phyloP scores from a whole-genome alignment of 30 jellyfish, hydroid and myxozoan genomes.

The Mastigias papua region DNA sequence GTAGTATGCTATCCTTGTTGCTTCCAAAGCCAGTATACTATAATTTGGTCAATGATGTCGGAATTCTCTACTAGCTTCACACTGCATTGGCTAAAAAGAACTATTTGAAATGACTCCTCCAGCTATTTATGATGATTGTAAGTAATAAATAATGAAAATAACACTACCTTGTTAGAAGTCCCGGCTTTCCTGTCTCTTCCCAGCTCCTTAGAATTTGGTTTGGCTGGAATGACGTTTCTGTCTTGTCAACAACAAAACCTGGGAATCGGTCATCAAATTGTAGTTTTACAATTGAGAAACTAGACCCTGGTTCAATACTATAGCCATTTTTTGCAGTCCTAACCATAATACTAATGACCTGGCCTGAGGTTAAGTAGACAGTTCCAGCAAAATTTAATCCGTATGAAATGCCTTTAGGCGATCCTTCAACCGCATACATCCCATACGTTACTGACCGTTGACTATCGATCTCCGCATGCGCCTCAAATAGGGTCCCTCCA shows the following conservation, averaged over 20 bases:
- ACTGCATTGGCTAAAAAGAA: too few species aligned
- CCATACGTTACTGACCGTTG: constrained; percentile 54
- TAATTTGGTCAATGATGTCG: too few species aligned
- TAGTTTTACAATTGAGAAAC: constrained; percentile 76
- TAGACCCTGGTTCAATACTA: constrained; percentile 57
- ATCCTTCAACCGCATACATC: constrained; percentile 69
- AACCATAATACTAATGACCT: constrained; percentile 65
- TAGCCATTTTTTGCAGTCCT: constrained; percentile 51
- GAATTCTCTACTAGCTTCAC: too few species aligned
- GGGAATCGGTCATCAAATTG: constrained; percentile 93
- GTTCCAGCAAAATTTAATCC: constrained; percentile 88
- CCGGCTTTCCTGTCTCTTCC: constrained; percentile 79
- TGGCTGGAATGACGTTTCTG: constrained; percentile 37
- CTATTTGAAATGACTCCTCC: too few species aligned
- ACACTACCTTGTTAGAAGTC: constrained; percentile 77
- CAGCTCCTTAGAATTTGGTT: constrained; percentile 46
- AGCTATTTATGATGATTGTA: too few species aligned
- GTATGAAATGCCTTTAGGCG: constrained; percentile 43
- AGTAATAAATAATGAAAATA: background rate
- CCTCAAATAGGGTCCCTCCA: constrained; percentile 75
- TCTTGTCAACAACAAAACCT: constrained; percentile 76
- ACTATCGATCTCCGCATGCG: constrained; percentile 72
- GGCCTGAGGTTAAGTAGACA: constrained; percentile 79
- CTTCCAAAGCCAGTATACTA: too few species aligned
- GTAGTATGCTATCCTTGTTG: too few species aligned